A percentile compares a stretch with the other conserved stretches of the same genome.
Evolutionary conservation across 2,888 invertebrate genomes (phyloP).

Genomic region (Pilophorus perplexus): DNA sequence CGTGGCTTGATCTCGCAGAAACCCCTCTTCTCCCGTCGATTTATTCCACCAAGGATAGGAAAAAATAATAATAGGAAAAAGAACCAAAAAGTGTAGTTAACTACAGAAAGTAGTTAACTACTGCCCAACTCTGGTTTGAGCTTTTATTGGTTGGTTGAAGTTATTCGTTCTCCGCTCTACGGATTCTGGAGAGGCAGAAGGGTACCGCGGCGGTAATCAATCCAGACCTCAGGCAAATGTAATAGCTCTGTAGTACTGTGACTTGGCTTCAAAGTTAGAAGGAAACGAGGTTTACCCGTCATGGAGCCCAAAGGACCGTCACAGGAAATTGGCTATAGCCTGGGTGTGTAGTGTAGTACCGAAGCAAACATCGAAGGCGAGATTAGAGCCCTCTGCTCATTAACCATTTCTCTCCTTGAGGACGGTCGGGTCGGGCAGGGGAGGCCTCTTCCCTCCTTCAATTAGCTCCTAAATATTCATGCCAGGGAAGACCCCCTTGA

Average conservation of each 20-base stretch:
- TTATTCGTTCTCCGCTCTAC: not conserved
- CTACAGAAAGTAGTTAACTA: too few species aligned
- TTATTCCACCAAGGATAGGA: too few species aligned
- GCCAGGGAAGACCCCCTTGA: conserved; percentile 38
- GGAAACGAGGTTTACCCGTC: conserved; percentile 39
- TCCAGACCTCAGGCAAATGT: conserved; percentile 29
- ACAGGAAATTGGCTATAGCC: conserved; percentile 43
- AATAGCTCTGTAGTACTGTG: conserved; percentile 27
- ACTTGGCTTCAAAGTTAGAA: conserved; percentile 38
- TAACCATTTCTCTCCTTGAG: conserved; percentile 40
- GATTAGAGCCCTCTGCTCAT: conserved; percentile 41
- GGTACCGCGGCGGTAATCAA: conserved; percentile 23
- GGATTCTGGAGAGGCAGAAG: not conserved
- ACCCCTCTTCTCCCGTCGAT: too few species aligned
- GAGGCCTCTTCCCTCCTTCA: conserved; percentile 25
- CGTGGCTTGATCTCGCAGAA: too few species aligned
- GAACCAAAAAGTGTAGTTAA: too few species aligned
- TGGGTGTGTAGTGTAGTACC: conserved; percentile 34
- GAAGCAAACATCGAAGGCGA: conserved; percentile 43
- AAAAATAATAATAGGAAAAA: too few species aligned
- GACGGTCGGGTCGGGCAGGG: too few species aligned
- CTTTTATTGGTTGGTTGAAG: too few species aligned
- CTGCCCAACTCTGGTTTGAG: too few species aligned
- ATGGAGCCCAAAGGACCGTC: conserved; percentile 34
- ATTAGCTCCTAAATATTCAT: conserved; percentile 44